A percentile compares a stretch with the other conserved stretches of the same genome.
phyloP scores from a whole-genome alignment of 2,888 invertebrate species.

The Mesorhabditis belari region DNA sequence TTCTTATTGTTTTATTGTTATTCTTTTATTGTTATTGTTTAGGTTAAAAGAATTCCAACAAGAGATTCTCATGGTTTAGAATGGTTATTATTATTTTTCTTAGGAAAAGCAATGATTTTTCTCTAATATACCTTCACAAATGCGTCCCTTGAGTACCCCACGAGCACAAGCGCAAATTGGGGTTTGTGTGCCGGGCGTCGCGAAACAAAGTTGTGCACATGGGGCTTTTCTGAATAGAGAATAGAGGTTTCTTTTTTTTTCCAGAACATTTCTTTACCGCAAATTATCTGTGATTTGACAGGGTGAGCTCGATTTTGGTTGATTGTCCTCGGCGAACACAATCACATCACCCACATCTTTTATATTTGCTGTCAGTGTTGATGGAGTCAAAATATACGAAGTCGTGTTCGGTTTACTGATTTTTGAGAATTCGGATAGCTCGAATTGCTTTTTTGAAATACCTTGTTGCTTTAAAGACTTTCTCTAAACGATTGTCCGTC shows the following conservation, averaged over 20 bases:
- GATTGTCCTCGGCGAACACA: slow-evolving; percentile 80
- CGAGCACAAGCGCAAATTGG: slow-evolving; percentile 85
- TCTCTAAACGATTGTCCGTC: slow-evolving; percentile 49
- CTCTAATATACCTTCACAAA: slow-evolving; percentile 51
- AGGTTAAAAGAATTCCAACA: no score
- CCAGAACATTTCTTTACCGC: slow-evolving; percentile 20
- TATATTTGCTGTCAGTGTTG: slow-evolving; percentile 61
- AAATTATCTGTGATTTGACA: slow-evolving; percentile 52
- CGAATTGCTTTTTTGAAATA: neutral
- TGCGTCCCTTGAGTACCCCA: slow-evolving; percentile 65
- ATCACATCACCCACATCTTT: slow-evolving; percentile 80
- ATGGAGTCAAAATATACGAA: slow-evolving; percentile 39
- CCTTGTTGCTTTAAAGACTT: slow-evolving; percentile 44
- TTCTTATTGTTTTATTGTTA: no score
- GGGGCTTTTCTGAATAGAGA: slow-evolving; percentile 35
- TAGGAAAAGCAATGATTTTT: neutral
- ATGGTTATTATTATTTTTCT: neutral
- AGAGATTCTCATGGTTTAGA: no score
- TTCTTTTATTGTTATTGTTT: no score
- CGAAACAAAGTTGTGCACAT: slow-evolving; percentile 91
- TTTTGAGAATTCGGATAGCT: neutral
- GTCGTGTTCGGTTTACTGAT: slow-evolving; percentile 39
- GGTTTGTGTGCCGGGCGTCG: slow-evolving; percentile 65
- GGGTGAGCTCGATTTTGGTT: slow-evolving; percentile 62
- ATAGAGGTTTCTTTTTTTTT: neutral